These are phyloP conservation scores for Lamproptera curius DNA, from an alignment of 2,888 invertebrate genomes.

Conservation along the genomic window DNA sequence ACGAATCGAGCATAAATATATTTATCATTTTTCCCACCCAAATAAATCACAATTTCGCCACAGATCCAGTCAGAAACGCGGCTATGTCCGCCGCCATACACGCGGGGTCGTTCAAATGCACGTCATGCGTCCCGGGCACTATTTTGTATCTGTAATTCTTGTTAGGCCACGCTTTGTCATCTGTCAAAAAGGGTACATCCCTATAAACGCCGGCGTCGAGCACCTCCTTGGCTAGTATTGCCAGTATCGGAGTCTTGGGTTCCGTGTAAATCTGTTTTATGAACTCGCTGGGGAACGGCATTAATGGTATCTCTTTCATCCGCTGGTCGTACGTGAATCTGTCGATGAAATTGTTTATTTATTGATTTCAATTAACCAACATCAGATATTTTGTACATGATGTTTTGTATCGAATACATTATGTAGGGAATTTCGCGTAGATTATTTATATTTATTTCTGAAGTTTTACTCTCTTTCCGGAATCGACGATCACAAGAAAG, in stretches of 20 bases:
- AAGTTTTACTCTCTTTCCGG: not conserved
- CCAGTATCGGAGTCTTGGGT: constrained; percentile 40
- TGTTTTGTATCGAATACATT: not conserved
- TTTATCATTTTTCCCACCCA: no score
- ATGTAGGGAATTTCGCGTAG: not conserved
- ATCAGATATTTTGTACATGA: not conserved
- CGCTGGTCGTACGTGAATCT: constrained; percentile 53
- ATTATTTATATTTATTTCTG: not conserved
- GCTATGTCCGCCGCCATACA: constrained; percentile 61
- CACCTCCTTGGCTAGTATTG: constrained; percentile 38
- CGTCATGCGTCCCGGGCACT: constrained; percentile 78
- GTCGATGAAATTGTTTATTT: constrained; percentile 11
- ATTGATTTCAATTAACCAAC: not conserved
- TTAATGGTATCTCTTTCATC: constrained; percentile 43
- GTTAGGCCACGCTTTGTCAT: constrained; percentile 46
- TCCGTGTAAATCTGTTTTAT: constrained; percentile 40
- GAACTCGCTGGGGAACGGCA: constrained; percentile 41
- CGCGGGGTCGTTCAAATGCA: constrained; percentile 77
- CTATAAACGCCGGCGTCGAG: constrained; percentile 35
- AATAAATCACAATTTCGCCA: constrained; percentile 21
- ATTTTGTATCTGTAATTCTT: constrained; percentile 43
- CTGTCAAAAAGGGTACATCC: constrained; percentile 38
- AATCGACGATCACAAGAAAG: not conserved
- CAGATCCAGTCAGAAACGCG: constrained; percentile 41
- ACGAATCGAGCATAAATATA: no score